A percentile compares a stretch with the other conserved stretches of the same genome.
phyloP scores from a whole-genome alignment of 1,140 invertebrate species.

The Ips nitidus region DNA sequence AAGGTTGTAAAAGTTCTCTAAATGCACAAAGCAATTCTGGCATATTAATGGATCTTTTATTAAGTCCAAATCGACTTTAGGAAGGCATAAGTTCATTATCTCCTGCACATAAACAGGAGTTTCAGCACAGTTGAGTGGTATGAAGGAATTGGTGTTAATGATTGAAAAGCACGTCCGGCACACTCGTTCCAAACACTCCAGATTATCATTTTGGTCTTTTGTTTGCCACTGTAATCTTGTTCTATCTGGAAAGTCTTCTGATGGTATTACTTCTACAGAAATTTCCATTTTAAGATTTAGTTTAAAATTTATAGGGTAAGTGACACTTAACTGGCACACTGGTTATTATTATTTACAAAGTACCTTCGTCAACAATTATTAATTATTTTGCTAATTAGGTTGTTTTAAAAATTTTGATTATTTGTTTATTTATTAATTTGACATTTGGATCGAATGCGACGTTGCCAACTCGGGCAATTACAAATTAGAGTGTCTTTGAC shows the following conservation, averaged over 20 bases:
- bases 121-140: not conserved
- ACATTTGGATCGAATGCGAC: too few relatives aligned
- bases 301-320: too few relatives aligned
- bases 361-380: too few relatives aligned
- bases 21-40: constrained; percentile 12
- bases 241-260: not conserved
- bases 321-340: too few relatives aligned
- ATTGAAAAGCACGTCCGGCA: constrained; percentile 15
- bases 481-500: too few relatives aligned
- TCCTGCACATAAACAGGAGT: not conserved
- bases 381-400: too few relatives aligned
- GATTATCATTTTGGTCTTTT: constrained; percentile 25
- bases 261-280: too few relatives aligned
- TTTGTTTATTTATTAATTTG: too few relatives aligned
- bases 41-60: constrained; percentile 24
- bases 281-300: too few relatives aligned
- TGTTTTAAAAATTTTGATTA: too few relatives aligned
- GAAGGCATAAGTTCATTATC: constrained; percentile 20
- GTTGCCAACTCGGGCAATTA: too few relatives aligned
- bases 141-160: not conserved
- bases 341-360: too few relatives aligned
- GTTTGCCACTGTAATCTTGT: not conserved
- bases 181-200: constrained; percentile 5
- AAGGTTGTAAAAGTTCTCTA: constrained; percentile 24
- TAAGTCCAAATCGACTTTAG: constrained; percentile 18